Percentiles rank a stretch among this genome's conserved stretches.
phyloP scores from a whole-genome alignment of 2,113 vertebrate species.

The Oryzias javanicus region DNA sequence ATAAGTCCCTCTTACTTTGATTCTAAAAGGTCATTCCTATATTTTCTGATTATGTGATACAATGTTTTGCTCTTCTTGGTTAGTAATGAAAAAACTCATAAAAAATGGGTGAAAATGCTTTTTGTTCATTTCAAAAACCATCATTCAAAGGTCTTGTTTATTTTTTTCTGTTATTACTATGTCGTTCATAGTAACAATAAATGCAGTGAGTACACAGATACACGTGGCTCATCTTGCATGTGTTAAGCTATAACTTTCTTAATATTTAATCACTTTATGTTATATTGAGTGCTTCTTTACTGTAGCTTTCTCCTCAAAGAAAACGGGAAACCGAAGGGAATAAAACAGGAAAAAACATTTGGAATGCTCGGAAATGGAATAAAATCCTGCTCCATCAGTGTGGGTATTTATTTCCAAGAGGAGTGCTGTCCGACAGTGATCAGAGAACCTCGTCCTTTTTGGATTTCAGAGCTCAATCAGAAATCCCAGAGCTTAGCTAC shows the following conservation, averaged over 20 bases:
- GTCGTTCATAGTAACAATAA: too few species aligned
- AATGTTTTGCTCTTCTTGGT: neutral
- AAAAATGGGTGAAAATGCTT: neutral
- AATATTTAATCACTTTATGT: neutral
- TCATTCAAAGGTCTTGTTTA: too few species aligned
- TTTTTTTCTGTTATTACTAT: too few species aligned
- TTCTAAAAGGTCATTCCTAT: neutral
- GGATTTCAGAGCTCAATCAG: constrained; percentile 14
- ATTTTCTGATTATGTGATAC: neutral
- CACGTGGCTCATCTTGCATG: too few species aligned
- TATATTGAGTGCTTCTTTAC: constrained; percentile 7
- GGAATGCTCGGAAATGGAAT: neutral
- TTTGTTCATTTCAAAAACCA: too few species aligned
- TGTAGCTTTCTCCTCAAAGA: neutral
- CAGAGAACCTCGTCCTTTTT: constrained; percentile 11
- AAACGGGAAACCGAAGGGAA: neutral
- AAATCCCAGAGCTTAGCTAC: constrained; percentile 12
- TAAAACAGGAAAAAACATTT: constrained; percentile 4
- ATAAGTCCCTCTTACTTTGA: neutral
- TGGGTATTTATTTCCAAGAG: constrained; percentile 9
- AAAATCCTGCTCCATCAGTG: neutral
- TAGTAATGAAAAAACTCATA: neutral
- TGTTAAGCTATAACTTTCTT: too few species aligned
- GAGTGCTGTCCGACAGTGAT: constrained; percentile 16
- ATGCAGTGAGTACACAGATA: too few species aligned